phyloP scores from a whole-genome alignment of 2,888 invertebrate genomes.

The Fabriciana adippe region DNA sequence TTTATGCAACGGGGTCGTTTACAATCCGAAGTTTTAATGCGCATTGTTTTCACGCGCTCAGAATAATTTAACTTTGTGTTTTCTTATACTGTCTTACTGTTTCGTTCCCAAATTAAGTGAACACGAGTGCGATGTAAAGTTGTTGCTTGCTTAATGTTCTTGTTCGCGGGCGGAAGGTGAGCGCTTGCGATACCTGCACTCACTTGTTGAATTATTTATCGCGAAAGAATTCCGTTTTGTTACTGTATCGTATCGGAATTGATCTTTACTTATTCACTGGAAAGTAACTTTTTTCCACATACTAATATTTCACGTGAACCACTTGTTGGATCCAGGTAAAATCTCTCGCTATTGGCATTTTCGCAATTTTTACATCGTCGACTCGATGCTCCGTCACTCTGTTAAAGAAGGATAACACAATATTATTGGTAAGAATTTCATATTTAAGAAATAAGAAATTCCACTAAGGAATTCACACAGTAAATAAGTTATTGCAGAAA shows the following conservation, averaged over 20 bases:
- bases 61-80: constrained; percentile 43
- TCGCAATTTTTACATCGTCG: too few species aligned
- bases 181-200: not conserved
- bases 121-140: constrained; percentile 11
- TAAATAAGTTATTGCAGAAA: too few species aligned
- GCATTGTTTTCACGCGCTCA: constrained; percentile 42
- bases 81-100: constrained; percentile 26
- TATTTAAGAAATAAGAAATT: too few species aligned
- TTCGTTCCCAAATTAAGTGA: constrained; percentile 25
- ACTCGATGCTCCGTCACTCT: too few species aligned
- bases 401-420: too few species aligned
- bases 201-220: constrained; percentile 1
- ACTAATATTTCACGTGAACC: too few species aligned
- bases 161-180: constrained; percentile 7
- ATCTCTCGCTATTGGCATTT: too few species aligned
- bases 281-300: too few species aligned
- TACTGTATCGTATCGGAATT: not conserved
- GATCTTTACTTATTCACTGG: too few species aligned
- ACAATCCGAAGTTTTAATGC: constrained; percentile 52
- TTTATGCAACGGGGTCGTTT: constrained; percentile 49
- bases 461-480: too few species aligned
- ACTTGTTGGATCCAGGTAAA: too few species aligned
- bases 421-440: too few species aligned
- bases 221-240: not conserved
- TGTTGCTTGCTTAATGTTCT: constrained; percentile 16